Conservation (phyloP, 64 coral and sea anemone species). For the Montipora efflorescens region DNA sequence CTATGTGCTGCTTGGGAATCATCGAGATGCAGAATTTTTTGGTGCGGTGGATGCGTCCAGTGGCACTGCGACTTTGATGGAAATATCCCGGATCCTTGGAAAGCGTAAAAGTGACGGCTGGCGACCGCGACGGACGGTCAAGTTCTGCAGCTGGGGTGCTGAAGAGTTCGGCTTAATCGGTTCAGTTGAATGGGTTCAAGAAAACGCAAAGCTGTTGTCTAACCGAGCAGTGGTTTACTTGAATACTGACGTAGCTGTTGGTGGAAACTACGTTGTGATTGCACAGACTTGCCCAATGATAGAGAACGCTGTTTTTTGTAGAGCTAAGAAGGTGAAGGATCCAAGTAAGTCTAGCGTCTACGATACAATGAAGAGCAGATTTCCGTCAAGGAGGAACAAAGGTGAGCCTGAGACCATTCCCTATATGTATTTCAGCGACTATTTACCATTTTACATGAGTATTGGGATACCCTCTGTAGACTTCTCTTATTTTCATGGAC, state of each 20-base stretch:
- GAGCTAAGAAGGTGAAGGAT: slow-evolving; percentile 49
- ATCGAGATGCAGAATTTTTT: slow-evolving; percentile 81
- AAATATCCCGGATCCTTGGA: slow-evolving; percentile 84
- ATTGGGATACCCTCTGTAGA: slow-evolving; percentile 63
- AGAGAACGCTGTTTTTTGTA: slow-evolving; percentile 38
- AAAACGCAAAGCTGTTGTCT: slow-evolving; percentile 78
- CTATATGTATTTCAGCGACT: slow-evolving; percentile 51
- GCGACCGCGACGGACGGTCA: slow-evolving; percentile 85
- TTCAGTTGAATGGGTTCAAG: slow-evolving; percentile 90
- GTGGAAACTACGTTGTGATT: slow-evolving; percentile 29
- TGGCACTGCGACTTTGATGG: slow-evolving; percentile 77
- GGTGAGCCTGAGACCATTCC: neutral
- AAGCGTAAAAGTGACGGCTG: slow-evolving; percentile 62
- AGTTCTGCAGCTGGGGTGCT: slow-evolving; percentile 93
- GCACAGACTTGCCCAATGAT: slow-evolving; percentile 34
- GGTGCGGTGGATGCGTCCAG: slow-evolving; percentile 87
- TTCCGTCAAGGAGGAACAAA: neutral
- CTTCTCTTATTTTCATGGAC: slow-evolving; percentile 69
- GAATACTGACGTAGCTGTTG: slow-evolving; percentile 61
- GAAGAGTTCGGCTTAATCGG: slow-evolving; percentile 95
- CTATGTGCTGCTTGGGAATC: slow-evolving; percentile 81
- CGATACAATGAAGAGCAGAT: slow-evolving; percentile 40
- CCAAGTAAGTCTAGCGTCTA: slow-evolving; percentile 61
- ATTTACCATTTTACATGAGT: slow-evolving; percentile 65
- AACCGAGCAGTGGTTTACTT: slow-evolving; percentile 87